Percentiles rank a stretch among this genome's conserved stretches.
Evolutionary conservation across 2,797 vertebrate species (phyloP).

Genomic region (Tympanoctomys barrerae): DNA sequence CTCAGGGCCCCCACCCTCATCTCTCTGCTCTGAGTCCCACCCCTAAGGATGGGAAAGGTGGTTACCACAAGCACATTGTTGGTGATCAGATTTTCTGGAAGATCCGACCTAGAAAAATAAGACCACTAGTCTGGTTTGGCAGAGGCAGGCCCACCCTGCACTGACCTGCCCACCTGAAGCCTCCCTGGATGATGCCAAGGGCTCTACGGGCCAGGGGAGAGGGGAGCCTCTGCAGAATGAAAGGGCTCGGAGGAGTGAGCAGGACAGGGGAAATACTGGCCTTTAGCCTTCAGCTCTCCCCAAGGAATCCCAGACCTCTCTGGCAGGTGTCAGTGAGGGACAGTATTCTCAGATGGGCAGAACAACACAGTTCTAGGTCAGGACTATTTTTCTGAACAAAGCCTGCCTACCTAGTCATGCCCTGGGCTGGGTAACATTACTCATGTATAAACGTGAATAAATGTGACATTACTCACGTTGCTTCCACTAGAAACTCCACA

Average conservation of each 20-base stretch:
- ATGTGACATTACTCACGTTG: slow-evolving; percentile 86
- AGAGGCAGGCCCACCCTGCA: background rate
- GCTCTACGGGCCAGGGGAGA: background rate
- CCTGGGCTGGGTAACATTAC: slow-evolving; percentile 62
- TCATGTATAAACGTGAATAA: slow-evolving; percentile 72
- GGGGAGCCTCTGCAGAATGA: background rate
- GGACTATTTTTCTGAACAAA: background rate
- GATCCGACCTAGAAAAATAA: slow-evolving; percentile 85
- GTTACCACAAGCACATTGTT: slow-evolving; percentile 91
- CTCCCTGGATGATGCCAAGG: background rate
- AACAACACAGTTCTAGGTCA: background rate
- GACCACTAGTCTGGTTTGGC: slow-evolving; percentile 2
- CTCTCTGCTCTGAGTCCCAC: background rate
- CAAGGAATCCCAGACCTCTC: background rate
- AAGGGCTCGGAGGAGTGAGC: background rate
- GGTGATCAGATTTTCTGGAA: slow-evolving; percentile 84
- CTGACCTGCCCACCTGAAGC: background rate
- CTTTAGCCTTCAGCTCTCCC: background rate
- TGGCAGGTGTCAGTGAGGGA: background rate
- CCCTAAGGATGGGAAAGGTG: background rate
- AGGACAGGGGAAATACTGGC: background rate
- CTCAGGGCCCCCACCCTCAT: background rate
- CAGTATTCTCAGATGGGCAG: background rate
- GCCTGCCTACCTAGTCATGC: background rate
- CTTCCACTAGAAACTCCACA: slow-evolving; percentile 90